These are phyloP conservation scores for Anas capensis DNA, from an alignment of 2,797 vertebrate species.

Conservation along the genomic window DNA sequence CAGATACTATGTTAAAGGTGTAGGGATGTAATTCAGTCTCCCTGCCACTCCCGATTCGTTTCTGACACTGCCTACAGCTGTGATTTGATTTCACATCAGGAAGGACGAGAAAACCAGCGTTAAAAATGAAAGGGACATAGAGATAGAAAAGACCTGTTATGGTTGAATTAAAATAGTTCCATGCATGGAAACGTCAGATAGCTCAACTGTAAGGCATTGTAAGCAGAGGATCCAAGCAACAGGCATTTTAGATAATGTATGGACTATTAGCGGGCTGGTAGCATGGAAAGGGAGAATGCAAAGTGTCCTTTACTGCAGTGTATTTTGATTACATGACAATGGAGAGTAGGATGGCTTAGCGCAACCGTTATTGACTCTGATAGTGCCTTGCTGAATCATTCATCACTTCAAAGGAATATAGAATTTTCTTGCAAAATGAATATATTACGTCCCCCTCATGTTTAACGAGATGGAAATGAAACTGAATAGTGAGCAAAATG, in stretches of 20 bases:
- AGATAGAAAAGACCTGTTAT: neutral
- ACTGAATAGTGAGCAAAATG: conserved; percentile 39
- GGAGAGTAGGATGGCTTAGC: neutral
- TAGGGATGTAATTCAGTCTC: neutral
- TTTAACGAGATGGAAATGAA: conserved; percentile 55
- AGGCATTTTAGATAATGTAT: neutral
- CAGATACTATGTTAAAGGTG: neutral
- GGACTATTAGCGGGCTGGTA: neutral
- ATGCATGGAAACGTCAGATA: neutral
- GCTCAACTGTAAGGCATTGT: neutral
- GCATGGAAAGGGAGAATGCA: neutral
- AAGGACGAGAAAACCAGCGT: neutral
- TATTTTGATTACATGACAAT: neutral
- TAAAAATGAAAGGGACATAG: neutral
- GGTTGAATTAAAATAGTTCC: neutral
- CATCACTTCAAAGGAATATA: conserved; percentile 28
- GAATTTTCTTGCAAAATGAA: conserved; percentile 57
- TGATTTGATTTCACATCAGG: neutral
- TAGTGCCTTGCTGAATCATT: conserved; percentile 47
- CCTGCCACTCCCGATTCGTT: neutral
- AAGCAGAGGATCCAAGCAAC: neutral
- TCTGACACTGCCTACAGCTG: neutral
- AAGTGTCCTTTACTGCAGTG: neutral
- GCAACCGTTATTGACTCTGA: neutral
- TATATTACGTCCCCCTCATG: conserved; percentile 36